These are phyloP conservation scores for Caenorhabditis inopinata DNA, from an alignment of 1,140 invertebrate genomes.

Conservation along the genomic window DNA sequence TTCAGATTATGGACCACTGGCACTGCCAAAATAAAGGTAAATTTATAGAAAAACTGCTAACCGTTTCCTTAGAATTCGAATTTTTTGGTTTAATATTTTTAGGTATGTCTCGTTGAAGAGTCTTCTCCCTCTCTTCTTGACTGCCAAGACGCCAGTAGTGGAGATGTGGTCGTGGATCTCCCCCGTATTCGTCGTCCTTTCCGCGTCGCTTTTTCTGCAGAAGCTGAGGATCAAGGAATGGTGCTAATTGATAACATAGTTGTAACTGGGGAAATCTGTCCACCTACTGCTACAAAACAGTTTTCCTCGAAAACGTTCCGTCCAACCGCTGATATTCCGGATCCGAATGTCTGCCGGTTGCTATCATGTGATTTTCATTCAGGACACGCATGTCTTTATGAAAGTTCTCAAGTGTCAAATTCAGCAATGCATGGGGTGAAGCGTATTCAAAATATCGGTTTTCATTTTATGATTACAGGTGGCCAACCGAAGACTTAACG, in stretches of 20 bases:
- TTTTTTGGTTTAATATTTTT: background rate
- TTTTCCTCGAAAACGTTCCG: constrained; percentile 39
- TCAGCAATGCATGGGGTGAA: constrained; percentile 26
- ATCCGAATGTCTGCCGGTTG: constrained; percentile 59
- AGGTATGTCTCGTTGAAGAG: constrained; percentile 45
- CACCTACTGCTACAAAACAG: constrained; percentile 25
- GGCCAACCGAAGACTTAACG: constrained; percentile 7
- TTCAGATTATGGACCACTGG: constrained; percentile 58
- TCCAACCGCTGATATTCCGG: constrained; percentile 42
- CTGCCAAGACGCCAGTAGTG: constrained; percentile 35
- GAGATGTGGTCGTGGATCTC: constrained; percentile 51
- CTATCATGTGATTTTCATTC: constrained; percentile 57
- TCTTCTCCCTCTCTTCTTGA: constrained; percentile 35
- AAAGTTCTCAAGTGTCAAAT: constrained; percentile 48
- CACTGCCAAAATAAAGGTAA: constrained; percentile 47
- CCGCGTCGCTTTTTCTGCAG: constrained; percentile 51
- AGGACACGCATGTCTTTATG: constrained; percentile 59
- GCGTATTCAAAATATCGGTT: too few species aligned
- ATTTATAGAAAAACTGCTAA: too few species aligned
- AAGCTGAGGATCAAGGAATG: constrained; percentile 43
- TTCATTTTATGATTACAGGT: constrained; percentile 48
- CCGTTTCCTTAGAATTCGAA: too few species aligned
- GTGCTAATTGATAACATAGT: constrained; percentile 32
- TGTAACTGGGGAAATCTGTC: constrained; percentile 51
- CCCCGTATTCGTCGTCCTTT: constrained; percentile 58